A percentile compares a stretch with the other conserved stretches of the same genome.
phyloP scores from a whole-genome alignment of 2,113 vertebrate species.

The Orientallactaga bullata region DNA sequence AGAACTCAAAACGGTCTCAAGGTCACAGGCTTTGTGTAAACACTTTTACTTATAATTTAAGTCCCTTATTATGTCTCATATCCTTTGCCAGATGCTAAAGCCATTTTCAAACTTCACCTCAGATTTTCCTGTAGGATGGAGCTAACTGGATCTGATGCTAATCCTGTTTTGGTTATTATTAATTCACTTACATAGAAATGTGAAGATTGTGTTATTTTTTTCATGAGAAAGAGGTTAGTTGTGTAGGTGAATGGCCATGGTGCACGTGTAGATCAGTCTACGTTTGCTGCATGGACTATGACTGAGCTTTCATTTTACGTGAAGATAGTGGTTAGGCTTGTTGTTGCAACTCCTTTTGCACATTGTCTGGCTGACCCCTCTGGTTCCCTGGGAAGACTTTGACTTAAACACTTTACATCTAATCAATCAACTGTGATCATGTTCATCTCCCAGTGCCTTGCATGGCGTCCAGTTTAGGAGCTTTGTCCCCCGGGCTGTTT shows the following conservation, averaged over 20 bases:
- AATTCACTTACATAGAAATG: neutral
- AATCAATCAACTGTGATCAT: neutral
- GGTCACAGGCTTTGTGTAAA: constrained; percentile 10
- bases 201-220: neutral
- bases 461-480: neutral
- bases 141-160: neutral
- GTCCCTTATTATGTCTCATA: neutral
- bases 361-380: neutral
- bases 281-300: neutral
- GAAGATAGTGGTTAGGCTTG: neutral
- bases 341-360: neutral
- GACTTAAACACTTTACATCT: neutral
- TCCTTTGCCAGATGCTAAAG: neutral
- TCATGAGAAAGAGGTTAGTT: neutral
- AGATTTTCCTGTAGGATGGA: neutral
- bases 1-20: neutral
- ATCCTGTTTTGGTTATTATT: neutral
- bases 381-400: constrained; percentile 44
- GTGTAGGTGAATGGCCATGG: neutral
- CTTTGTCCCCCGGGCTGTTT: neutral
- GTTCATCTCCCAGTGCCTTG: neutral
- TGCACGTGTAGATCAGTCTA: neutral
- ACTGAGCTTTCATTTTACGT: neutral
- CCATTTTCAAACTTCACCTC: neutral
- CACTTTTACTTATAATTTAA: neutral